Percentiles rank a stretch among this genome's conserved stretches.
phyloP scores from a whole-genome alignment of 1,140 invertebrate species.

The Triops cancriformis region DNA sequence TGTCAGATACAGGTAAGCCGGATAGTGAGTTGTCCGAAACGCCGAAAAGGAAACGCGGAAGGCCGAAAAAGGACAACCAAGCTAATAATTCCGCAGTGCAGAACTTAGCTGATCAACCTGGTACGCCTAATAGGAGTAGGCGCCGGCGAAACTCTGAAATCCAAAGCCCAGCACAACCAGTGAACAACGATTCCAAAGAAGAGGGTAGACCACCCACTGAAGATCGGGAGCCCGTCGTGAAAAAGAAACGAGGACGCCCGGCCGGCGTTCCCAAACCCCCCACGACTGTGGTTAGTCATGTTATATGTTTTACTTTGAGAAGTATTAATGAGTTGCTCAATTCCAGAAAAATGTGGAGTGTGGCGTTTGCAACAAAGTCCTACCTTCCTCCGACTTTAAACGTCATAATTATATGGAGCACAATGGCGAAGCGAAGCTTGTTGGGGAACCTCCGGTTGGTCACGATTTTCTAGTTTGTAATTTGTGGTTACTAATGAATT shows the following conservation, averaged over 20 bases:
- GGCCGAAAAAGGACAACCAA: not conserved
- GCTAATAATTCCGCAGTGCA: not conserved
- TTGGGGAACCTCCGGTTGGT: not conserved
- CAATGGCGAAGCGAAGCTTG: not conserved
- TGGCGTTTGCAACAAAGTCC: not conserved
- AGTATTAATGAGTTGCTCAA: not conserved
- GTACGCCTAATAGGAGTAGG: not conserved
- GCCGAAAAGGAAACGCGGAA: not conserved
- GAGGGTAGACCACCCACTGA: not conserved
- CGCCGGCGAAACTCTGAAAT: not conserved
- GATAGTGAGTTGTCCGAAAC: not conserved
- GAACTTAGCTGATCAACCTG: not conserved
- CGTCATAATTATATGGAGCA: not conserved
- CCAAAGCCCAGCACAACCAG: not conserved
- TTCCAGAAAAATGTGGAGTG: not conserved
- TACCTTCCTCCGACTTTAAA: not conserved
- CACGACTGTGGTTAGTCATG: not conserved
- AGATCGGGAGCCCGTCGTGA: not conserved
- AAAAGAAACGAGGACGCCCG: not conserved
- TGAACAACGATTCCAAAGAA: not conserved
- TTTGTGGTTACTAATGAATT: not conserved
- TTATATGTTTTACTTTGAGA: not conserved
- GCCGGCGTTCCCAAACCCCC: not conserved
- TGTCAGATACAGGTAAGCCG: not conserved
- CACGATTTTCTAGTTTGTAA: not conserved